Evolutionary conservation across 2,888 invertebrate genomes (phyloP), one percentile per base, ranked within the genome.

Genomic region (Rhogogaster chlorosoma): DNA sequence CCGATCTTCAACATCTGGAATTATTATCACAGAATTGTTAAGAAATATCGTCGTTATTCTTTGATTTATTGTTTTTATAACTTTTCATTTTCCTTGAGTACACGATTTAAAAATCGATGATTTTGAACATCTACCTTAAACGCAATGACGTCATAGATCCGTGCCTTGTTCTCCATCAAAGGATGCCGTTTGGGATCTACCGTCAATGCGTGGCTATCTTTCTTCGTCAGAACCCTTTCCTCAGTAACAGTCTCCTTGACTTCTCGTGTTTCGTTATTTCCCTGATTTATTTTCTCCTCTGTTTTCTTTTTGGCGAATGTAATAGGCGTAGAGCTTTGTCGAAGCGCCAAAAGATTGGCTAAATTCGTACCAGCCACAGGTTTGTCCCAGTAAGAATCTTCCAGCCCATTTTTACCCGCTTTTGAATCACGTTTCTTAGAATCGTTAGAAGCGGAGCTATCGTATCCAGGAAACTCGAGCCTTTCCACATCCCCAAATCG

Each of bases 1-100:
- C 90, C 92, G 70, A 94, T 90, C 88, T 90, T 92, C 5, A 94
- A 88, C 86, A 93, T 92, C 94, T 94, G 86, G 26, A 89, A 89
- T 78, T 83, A 86, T 15, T 36, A 26, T 53, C 15, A 67, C 12
- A 26, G 22, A 5, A n/a, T n/a, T 53, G n/a, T 53, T n/a, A n/a
- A 53, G 7, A 7, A 53, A n/a, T 45, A 15, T 45, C 45, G 15
- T n/a, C n/a, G n/a, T n/a, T 36, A 71, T 4, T 5, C 38, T n/a
- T 38, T 2, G 32, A 71, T 15, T 71, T 0, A 36, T 22, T 71
- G 5, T 18, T 71, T 7, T 38, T n/a, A 4, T 1, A 71, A 7
- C 71, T 64, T 22, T 57, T 57, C 57, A 22, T 57, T 57, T 57
- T 57, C 57, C 22, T 45, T 22, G n/a, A 57, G n/a, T n/a, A 57